Evolutionary conservation across 2,888 invertebrate species (phyloP), one percentile per base, ranked within the genome.

Genomic region (Lasioglossum lativentre): DNA sequence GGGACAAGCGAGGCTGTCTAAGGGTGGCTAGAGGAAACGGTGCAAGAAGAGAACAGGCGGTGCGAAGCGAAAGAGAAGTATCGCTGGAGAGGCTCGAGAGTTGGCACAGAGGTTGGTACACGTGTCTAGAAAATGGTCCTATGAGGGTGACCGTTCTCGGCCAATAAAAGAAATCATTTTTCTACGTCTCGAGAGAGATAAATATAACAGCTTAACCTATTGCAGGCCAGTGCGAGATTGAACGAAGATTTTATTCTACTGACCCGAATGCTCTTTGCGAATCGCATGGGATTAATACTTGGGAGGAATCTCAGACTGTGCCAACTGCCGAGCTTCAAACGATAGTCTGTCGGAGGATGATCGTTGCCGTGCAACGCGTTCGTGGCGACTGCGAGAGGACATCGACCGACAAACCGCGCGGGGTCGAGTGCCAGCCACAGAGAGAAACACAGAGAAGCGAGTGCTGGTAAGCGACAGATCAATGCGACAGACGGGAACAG

Each of bases 401-500:
- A 23, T 63, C 63, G 63, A 70, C 63, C 30, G 27, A 66, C 27
- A 72, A n/a, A 74, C 19, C 47, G 30, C 16, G 12, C 8, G 38
- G 14, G 59, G 38, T 30, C 16, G 30, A 66, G 72, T 71, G 80
- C 56, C 27, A 75, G 40, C 63, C 30, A 4, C 56, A 47, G 42
- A 42, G n/a, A 68, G n/a, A 56, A 77, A 38, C 63, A 30, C 66
- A 45, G 40, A 83, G 47, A 16, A 56, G 34, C 70, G 10, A 1
- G 72, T 74, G 63, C 34, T 40, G 23, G 16, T 19, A 80, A 73
- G 74, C 27, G 38, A 83, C 76, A 82, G 78, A 70, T 70, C 34
- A 72, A 80, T 76, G 85, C 83, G 56, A 52, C 63, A 77, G 23
- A 70, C 77, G 75, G 74, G 90, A 89, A 90, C 86, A 86, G 86